Evolutionary conservation across 2,888 invertebrate species (phyloP).

Genomic region (Chirona hameri): DNA sequence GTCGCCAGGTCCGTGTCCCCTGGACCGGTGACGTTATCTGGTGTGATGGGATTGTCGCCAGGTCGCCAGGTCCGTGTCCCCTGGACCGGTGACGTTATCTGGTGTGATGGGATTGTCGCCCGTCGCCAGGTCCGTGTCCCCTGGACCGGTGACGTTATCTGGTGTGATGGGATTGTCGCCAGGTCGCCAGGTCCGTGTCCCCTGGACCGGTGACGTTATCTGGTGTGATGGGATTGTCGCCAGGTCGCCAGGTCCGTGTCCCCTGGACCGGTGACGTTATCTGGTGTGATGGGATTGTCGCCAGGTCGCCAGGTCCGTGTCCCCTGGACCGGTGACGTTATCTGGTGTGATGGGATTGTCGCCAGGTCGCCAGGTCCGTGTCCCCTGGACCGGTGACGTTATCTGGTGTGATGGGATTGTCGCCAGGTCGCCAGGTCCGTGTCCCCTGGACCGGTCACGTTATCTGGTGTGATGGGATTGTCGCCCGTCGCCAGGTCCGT

Average conservation of each 20-base stretch:
- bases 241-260: background rate
- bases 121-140: background rate
- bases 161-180: no score
- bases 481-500: background rate
- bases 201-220: no score
- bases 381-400: no score
- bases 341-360: background rate
- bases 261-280: no score
- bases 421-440: background rate
- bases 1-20: background rate
- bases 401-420: background rate
- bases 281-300: background rate
- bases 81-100: no score
- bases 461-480: background rate
- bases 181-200: background rate
- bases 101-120: no score
- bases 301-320: background rate
- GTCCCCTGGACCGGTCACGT: no score
- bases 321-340: no score
- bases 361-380: background rate
- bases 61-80: background rate
- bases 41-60: no score
- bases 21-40: no score
- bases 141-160: no score
- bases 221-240: no score